These are phyloP conservation scores for Hylomyscus alleni DNA, from an alignment of 2,797 vertebrate genomes.

Conservation along the genomic window DNA sequence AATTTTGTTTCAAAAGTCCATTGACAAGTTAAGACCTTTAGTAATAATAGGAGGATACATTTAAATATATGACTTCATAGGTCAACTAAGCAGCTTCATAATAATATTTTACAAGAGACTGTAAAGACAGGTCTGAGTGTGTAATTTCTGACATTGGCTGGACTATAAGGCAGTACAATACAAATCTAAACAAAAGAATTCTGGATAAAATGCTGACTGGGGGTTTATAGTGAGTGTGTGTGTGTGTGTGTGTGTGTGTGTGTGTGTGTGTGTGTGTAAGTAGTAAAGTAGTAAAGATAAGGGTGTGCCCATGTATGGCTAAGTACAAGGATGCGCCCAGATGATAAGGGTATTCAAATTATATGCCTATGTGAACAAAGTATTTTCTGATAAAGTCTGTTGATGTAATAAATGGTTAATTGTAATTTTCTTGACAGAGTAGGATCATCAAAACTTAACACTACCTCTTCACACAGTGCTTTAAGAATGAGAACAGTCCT, in stretches of 20 bases:
- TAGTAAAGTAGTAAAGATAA: neutral
- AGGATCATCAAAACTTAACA: neutral
- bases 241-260: no score
- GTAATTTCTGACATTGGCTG: no score
- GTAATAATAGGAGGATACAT: neutral
- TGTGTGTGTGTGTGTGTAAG: no score
- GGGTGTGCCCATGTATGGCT: rapidly evolving
- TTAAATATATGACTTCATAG: neutral
- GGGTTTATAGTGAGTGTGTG: neutral
- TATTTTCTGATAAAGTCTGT: constrained; percentile 35
- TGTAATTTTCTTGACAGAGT: neutral
- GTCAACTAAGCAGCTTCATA: neutral
- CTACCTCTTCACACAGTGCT: neutral
- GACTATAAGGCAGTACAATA: neutral
- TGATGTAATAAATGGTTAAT: neutral
- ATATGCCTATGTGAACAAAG: neutral
- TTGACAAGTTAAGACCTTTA: neutral
- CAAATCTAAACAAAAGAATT: neutral
- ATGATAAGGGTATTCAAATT: no score
- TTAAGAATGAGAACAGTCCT: neutral
- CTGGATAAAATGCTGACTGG: neutral
- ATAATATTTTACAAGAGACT: neutral
- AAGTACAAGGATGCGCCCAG: neutral
- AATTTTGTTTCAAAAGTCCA: neutral
- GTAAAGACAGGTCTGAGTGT: no score